phyloP scores from a whole-genome alignment of 2,113 vertebrate genomes.

The Melanerpes formicivorus region DNA sequence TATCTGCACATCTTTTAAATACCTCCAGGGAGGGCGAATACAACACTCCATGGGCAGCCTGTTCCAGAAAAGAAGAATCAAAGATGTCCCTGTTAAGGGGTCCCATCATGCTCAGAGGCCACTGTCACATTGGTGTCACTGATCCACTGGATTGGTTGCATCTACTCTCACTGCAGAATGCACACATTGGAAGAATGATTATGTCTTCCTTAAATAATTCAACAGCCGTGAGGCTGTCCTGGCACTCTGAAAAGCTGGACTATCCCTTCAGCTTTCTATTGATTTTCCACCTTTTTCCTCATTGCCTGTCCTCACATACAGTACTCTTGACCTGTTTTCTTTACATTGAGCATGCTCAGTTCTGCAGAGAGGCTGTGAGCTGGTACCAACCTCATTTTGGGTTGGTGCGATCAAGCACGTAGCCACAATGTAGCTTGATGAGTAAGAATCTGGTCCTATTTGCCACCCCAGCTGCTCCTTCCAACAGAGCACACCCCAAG shows the following conservation, averaged over 20 bases:
- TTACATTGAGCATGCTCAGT: no score
- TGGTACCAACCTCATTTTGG: neutral
- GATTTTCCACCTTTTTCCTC: neutral
- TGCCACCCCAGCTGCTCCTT: neutral
- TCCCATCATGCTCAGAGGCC: neutral
- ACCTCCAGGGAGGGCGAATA: neutral
- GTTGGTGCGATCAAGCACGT: neutral
- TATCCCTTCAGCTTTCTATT: neutral
- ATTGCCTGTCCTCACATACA: neutral
- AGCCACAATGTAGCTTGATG: no score
- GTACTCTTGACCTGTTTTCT: neutral
- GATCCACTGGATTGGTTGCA: neutral
- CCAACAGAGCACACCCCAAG: neutral
- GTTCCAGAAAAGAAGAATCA: neutral
- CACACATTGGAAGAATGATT: no score
- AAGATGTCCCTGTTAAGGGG: neutral
- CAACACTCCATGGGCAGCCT: neutral
- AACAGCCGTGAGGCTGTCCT: neutral
- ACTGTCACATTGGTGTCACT: fast-evolving
- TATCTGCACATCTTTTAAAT: neutral
- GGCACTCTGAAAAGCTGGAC: neutral
- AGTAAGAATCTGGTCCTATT: neutral
- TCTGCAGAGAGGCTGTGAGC: neutral
- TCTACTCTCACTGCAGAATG: neutral
- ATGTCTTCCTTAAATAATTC: neutral